A percentile compares a stretch with the other conserved stretches of the same genome.
phyloP scores from a whole-genome alignment of 1,140 invertebrate species.

The Aethina tumida region DNA sequence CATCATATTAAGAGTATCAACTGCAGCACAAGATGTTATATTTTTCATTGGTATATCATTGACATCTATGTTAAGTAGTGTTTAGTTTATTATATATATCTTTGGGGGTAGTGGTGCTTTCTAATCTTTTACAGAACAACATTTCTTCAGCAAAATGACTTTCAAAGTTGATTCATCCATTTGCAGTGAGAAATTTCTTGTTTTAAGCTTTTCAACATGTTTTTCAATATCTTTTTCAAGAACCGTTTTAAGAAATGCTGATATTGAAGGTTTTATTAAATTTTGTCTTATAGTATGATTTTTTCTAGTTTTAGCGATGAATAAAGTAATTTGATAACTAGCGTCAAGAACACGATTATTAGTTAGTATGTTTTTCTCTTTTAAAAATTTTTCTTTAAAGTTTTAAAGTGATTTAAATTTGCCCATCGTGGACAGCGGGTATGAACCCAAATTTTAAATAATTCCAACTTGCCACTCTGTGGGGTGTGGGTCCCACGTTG shows the following conservation, averaged over 20 bases:
- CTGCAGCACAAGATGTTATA: too few relatives aligned
- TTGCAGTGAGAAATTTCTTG: constrained; percentile 10
- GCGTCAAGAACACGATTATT: constrained; percentile 2
- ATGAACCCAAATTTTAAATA: too few relatives aligned
- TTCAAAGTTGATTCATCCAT: constrained; percentile 13
- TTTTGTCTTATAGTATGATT: too few relatives aligned
- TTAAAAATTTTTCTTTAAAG: constrained; percentile 2
- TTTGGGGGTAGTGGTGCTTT: constrained; percentile 18
- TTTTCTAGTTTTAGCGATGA: too few relatives aligned
- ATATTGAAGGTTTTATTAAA: constrained; percentile 16
- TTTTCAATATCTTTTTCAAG: constrained; percentile 16
- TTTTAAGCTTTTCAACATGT: constrained; percentile 21
- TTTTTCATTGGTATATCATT: constrained; percentile 10
- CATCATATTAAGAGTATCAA: constrained; percentile 14
- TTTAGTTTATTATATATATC: constrained; percentile 12
- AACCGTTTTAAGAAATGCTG: too few relatives aligned
- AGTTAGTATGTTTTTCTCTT: background rate
- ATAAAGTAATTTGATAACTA: too few relatives aligned
- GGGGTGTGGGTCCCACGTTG: too few relatives aligned
- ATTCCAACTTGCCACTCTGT: too few relatives aligned
- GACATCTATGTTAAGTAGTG: constrained; percentile 10
- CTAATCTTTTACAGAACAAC: constrained; percentile 21
- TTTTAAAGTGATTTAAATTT: constrained; percentile 1
- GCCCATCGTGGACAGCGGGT: too few relatives aligned
- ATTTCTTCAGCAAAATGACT: constrained; percentile 8